phyloP scores from a whole-genome alignment of 1,140 invertebrate genomes.

The Phthorimaea operculella region DNA sequence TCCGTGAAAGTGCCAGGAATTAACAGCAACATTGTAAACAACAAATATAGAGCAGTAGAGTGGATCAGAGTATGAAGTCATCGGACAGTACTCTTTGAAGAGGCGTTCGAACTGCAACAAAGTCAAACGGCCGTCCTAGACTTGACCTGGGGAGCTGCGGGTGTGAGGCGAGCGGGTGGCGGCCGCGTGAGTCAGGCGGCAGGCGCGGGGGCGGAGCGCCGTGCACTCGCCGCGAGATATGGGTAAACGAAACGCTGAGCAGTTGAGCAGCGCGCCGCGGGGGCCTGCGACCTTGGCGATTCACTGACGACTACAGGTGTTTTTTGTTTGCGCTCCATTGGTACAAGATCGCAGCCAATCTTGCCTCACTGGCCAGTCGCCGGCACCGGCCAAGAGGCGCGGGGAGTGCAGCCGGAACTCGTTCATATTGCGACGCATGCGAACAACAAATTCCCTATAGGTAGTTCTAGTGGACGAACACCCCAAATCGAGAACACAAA shows the following conservation, averaged over 20 bases:
- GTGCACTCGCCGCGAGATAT: slow-evolving; percentile 63
- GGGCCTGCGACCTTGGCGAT: slow-evolving; percentile 62
- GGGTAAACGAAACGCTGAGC: slow-evolving; percentile 60
- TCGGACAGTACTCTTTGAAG: not conserved
- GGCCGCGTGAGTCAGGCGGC: slow-evolving; percentile 41
- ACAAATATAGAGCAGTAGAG: not conserved
- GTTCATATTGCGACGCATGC: not conserved
- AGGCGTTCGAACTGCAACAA: slow-evolving; percentile 16
- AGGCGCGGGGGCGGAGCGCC: slow-evolving; percentile 44
- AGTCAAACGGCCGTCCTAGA: slow-evolving; percentile 47
- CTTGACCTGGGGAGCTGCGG: slow-evolving; percentile 32
- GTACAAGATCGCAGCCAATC: slow-evolving; percentile 44
- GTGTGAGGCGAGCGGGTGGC: not conserved
- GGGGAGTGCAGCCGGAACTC: slow-evolving; percentile 48
- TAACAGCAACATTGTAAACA: not conserved
- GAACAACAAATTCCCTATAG: not conserved
- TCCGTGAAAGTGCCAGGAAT: not conserved
- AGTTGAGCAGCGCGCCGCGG: slow-evolving; percentile 45
- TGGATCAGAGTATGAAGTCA: not conserved
- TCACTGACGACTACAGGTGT: slow-evolving; percentile 63
- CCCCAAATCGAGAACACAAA: no score
- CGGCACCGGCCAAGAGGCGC: slow-evolving; percentile 18
- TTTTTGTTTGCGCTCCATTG: slow-evolving; percentile 52
- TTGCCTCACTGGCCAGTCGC: slow-evolving; percentile 25
- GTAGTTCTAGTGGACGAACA: no score